Evolutionary conservation across 2,888 invertebrate genomes (phyloP).

Genomic region (Pseudococcus viburni): DNA sequence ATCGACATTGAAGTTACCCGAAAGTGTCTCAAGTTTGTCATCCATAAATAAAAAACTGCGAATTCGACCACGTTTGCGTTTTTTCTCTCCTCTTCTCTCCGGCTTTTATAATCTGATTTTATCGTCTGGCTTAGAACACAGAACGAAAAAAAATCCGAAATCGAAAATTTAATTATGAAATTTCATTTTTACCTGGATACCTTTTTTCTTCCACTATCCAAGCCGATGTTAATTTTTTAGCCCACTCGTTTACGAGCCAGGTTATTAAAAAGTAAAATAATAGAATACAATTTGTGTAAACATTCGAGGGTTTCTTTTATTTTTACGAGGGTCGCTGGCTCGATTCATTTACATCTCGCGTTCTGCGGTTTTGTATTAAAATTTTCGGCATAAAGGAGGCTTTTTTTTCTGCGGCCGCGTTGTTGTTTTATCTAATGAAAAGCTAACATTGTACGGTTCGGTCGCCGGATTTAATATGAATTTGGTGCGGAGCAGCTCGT

Average conservation of each 20-base stretch:
- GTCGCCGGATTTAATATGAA: slow-evolving; percentile 9
- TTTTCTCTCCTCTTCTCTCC: not conserved
- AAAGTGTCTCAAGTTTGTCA: slow-evolving; percentile 21
- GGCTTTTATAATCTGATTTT: slow-evolving; percentile 12
- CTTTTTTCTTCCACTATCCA: not conserved
- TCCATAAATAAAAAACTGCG: slow-evolving; percentile 5
- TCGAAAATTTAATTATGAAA: slow-evolving; percentile 39
- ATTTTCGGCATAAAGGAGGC: not conserved
- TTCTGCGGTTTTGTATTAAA: slow-evolving; percentile 32
- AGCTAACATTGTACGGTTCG: slow-evolving; percentile 40
- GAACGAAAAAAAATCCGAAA: not conserved
- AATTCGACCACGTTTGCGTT: slow-evolving; percentile 3
- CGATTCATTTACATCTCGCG: slow-evolving; percentile 45
- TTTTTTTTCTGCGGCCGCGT: not conserved
- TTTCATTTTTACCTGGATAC: slow-evolving; percentile 26
- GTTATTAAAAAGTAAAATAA: slow-evolving; percentile 39
- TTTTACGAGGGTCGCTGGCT: slow-evolving; percentile 31
- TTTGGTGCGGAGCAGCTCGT: not conserved
- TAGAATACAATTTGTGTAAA: slow-evolving; percentile 43
- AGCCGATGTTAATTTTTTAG: slow-evolving; percentile 18
- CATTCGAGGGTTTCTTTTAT: slow-evolving; percentile 21
- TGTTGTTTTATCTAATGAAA: slow-evolving; percentile 49
- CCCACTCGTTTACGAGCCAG: slow-evolving; percentile 21
- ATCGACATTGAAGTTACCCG: slow-evolving; percentile 29
- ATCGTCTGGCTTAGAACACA: not conserved